Percentiles rank a stretch among this genome's conserved stretches.
phyloP scores from a whole-genome alignment of 2,888 invertebrate genomes.

The Eucera pruinosa region DNA sequence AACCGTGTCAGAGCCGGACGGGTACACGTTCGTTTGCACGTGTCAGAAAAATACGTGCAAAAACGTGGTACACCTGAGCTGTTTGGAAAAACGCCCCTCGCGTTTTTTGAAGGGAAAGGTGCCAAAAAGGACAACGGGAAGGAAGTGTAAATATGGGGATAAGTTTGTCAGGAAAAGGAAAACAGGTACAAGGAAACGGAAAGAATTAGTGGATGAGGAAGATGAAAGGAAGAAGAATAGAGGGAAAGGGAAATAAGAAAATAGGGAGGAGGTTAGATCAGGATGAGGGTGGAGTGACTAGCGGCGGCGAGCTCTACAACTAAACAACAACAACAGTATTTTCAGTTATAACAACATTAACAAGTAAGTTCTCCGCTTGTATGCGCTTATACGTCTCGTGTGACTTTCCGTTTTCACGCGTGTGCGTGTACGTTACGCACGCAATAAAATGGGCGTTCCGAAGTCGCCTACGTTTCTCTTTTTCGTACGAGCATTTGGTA shows the following conservation, averaged over 20 bases:
- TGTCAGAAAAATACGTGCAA: conserved; percentile 27
- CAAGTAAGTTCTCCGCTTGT: conserved; percentile 81
- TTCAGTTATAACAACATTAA: conserved; percentile 85
- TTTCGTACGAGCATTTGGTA: conserved; percentile 29
- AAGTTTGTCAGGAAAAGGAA: not conserved
- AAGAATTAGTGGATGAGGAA: not conserved
- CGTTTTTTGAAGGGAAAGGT: conserved; percentile 23
- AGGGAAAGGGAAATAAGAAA: not conserved
- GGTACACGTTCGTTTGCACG: conserved; percentile 41
- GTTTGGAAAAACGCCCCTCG: conserved; percentile 38
- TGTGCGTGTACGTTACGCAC: conserved; percentile 44
- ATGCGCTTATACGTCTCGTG: conserved; percentile 58
- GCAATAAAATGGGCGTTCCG: conserved; percentile 41
- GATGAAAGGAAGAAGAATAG: not conserved
- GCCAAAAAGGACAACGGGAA: conserved; percentile 13
- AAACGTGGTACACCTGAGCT: conserved; percentile 27
- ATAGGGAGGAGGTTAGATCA: not conserved
- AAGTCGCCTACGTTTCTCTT: conserved; percentile 34
- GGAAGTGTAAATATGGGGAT: not conserved
- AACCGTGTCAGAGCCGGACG: conserved; percentile 35
- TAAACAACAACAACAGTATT: conserved; percentile 85
- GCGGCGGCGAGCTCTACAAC: conserved; percentile 85
- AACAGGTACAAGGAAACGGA: too few species aligned
- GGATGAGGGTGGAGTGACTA: conserved; percentile 80
- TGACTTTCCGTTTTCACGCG: conserved; percentile 49